Evolutionary conservation across 1,140 invertebrate genomes (phyloP).

Genomic region (Metopolophium dirhodum): DNA sequence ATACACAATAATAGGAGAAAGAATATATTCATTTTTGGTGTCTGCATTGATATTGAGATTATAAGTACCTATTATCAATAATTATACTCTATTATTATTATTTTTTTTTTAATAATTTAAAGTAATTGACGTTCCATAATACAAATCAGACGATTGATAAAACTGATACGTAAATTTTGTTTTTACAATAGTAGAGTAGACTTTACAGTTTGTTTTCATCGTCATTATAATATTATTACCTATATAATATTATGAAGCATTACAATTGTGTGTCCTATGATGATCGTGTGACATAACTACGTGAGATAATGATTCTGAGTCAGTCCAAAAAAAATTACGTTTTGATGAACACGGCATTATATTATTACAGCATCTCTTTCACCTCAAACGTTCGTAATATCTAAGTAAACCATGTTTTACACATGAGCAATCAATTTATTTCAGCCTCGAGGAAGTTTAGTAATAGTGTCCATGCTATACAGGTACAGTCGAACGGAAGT

Average conservation of each 20-base stretch:
- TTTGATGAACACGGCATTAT: constrained; percentile 39
- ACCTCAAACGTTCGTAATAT: constrained; percentile 33
- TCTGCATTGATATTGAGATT: neutral
- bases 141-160: neutral
- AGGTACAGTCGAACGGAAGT: neutral
- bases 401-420: constrained; percentile 38
- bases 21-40: neutral
- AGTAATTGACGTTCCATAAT: neutral
- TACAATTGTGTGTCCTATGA: neutral
- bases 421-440: constrained; percentile 36
- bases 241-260: neutral
- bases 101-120: neutral
- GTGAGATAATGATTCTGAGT: constrained; percentile 15
- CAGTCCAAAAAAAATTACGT: neutral
- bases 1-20: neutral
- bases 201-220: neutral
- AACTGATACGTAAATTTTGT: neutral
- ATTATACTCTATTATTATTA: neutral
- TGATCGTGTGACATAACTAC: constrained; percentile 38
- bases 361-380: constrained; percentile 54
- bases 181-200: neutral
- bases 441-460: neutral
- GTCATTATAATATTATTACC: neutral
- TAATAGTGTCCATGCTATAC: neutral
- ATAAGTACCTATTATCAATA: neutral